Percentiles rank a stretch among this genome's conserved stretches.
Evolutionary conservation across 2,888 invertebrate genomes (phyloP).

Genomic region (Cryptophagus acutangulus): DNA sequence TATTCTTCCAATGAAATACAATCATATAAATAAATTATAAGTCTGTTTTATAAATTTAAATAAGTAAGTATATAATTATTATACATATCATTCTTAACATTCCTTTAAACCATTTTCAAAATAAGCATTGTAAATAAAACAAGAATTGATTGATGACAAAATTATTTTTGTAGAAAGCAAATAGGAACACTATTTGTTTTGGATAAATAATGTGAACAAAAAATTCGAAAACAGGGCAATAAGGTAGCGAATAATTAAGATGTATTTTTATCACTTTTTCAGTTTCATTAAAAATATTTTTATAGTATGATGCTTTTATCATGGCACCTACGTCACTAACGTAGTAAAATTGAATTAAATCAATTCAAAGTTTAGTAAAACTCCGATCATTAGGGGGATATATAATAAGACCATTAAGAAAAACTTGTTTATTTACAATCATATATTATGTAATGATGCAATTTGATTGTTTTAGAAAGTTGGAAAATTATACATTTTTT

Average conservation of each 20-base stretch:
- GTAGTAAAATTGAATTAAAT: too few relatives aligned
- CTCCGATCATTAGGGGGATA: too few relatives aligned
- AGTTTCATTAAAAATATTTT: neutral
- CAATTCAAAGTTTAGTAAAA: too few relatives aligned
- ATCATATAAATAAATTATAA: slow-evolving; percentile 16
- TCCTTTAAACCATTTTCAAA: too few relatives aligned
- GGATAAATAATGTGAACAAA: slow-evolving; percentile 16
- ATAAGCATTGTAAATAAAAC: slow-evolving; percentile 21
- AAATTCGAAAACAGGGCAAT: slow-evolving; percentile 34
- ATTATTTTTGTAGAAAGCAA: neutral
- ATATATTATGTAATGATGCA: too few relatives aligned
- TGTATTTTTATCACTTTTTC: too few relatives aligned
- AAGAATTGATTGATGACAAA: neutral
- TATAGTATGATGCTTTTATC: slow-evolving; percentile 1
- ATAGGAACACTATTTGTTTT: slow-evolving; percentile 5
- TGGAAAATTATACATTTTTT: too few relatives aligned
- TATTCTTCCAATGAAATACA: slow-evolving; percentile 22
- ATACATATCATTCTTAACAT: slow-evolving; percentile 28
- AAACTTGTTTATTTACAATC: too few relatives aligned
- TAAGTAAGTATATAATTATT: slow-evolving; percentile 20
- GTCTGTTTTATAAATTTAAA: slow-evolving; percentile 10
- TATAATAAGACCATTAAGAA: too few relatives aligned
- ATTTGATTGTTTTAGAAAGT: too few relatives aligned
- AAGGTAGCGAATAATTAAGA: slow-evolving; percentile 14
- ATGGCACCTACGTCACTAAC: too few relatives aligned